phyloP scores from a whole-genome alignment of 2,113 vertebrate species.

The Mellivora capensis region DNA sequence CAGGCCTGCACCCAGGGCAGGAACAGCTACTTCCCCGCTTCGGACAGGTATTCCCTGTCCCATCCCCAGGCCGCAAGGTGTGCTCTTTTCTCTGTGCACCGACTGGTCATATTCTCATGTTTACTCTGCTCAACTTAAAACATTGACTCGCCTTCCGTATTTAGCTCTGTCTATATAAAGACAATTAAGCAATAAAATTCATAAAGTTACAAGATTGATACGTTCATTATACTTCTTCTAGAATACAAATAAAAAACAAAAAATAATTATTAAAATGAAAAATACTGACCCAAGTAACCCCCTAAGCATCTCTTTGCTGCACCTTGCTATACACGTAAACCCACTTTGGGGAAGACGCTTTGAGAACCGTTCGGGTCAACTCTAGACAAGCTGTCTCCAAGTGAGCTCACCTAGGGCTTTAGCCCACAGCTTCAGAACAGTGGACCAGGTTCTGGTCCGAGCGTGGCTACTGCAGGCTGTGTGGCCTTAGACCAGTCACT shows the following conservation, averaged over 20 bases:
- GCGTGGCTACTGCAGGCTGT: not conserved
- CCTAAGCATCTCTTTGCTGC: not conserved
- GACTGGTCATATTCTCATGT: not conserved
- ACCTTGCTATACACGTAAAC: rapidly evolving
- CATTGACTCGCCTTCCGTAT: not conserved
- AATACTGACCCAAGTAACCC: not conserved
- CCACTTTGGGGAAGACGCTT: not conserved
- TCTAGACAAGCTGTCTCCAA: not conserved
- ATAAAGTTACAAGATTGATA: not conserved
- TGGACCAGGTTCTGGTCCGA: not conserved
- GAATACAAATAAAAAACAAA: not conserved
- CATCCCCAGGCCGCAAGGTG: not conserved
- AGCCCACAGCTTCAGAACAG: not conserved
- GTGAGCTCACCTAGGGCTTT: not conserved
- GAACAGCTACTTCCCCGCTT: not conserved
- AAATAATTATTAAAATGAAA: not conserved
- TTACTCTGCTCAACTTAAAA: not conserved
- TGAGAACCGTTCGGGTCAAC: not conserved
- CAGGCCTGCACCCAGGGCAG: not conserved
- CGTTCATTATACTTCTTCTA: not conserved
- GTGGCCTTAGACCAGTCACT: not conserved
- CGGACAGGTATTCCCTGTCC: not conserved
- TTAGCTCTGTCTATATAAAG: not conserved
- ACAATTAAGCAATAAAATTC: not conserved
- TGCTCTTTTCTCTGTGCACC: not conserved